Base-by-base conservation (phyloP, 2,113 vertebrate genomes). In the Melanostigma gelatinosum region DNA sequence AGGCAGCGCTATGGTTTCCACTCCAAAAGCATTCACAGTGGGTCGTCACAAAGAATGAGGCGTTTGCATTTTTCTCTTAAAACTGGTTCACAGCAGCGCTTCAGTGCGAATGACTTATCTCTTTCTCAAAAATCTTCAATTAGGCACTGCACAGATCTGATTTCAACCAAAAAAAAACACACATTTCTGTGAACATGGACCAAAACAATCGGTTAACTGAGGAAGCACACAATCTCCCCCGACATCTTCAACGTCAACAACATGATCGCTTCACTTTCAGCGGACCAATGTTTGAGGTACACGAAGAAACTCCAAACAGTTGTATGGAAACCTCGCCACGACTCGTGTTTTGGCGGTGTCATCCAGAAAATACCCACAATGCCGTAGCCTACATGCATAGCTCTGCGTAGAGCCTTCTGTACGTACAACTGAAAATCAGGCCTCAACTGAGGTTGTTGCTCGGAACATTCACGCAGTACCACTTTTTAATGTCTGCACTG, bases 401-500 rank as follows among this genome's bases (percentile, higher is more conserved):
- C 40, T 40, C 40, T 40, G 40, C 9, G 2, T 20, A 50, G 48
- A 50, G 48, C 48, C 16, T 16, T 4, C 32, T 34, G 32, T 11
- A 10, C 8, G 8, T 54, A n/a, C 52, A 54, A 54, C 52, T 10
- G 24, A n/a, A 11, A 11, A 24, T 55, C 52, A 34, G 24, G 50
- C 20, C 60, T 38, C 12, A 27, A 55, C 29, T 24, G 0, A 78
- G 36, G 32, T 32, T 22, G 8, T 27, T 34, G 74, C 22, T 29
- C 58, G 34, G 44, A n/a, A 42, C 29, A 78, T 11, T 67, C 50
- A 60, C 18, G 20, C 22, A 1, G 18, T 40, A 58, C 32, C 52
- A 85, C 62, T 36, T 50, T 77, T 77, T 60, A 63, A 75, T 79
- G 44, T 70, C 63, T 68, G 36, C 50, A n/a, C 58, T 68, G 87